Percentiles rank a stretch among this genome's conserved stretches.
These are phyloP conservation scores for Molossus molossus DNA, from an alignment of 2,797 vertebrate species.

Conservation along the genomic window DNA sequence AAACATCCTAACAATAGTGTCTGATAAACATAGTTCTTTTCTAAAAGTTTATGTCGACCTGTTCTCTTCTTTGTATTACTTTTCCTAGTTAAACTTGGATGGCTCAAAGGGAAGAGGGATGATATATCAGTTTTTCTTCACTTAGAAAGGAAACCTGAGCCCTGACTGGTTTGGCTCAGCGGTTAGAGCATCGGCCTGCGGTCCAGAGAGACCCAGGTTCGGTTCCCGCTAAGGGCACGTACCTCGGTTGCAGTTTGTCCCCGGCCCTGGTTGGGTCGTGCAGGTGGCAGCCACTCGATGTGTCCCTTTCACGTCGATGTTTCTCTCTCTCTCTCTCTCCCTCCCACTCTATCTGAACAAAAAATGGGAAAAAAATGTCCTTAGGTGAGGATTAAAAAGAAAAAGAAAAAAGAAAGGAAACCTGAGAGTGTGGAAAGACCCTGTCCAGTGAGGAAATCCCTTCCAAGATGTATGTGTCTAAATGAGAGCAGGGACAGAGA, in stretches of 20 bases:
- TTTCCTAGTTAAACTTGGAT: neutral
- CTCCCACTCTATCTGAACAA: too few relatives aligned
- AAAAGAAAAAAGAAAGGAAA: neutral
- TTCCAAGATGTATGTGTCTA: neutral
- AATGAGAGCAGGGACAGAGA: neutral
- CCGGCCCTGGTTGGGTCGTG: too few relatives aligned
- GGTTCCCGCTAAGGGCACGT: too few relatives aligned
- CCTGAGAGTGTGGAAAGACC: neutral
- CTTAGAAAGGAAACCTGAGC: neutral
- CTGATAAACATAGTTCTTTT: conserved; percentile 7
- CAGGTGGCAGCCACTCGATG: too few relatives aligned
- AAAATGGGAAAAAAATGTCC: too few relatives aligned
- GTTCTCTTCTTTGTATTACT: neutral
- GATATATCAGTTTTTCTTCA: conserved; percentile 3
- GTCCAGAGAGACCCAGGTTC: too few relatives aligned
- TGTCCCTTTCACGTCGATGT: too few relatives aligned
- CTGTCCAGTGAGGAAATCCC: neutral
- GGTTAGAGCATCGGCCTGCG: too few relatives aligned
- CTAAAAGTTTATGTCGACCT: neutral
- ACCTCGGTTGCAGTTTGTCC: too few relatives aligned
- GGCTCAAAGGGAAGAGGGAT: neutral
- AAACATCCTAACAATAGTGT: neutral
- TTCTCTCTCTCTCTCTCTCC: too few relatives aligned
- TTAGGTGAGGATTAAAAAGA: too few relatives aligned
- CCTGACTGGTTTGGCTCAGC: too few relatives aligned